A percentile compares a stretch with the other conserved stretches of the same genome.
Evolutionary conservation across 2,888 invertebrate species (phyloP).

Genomic region (Dusona sp.): DNA sequence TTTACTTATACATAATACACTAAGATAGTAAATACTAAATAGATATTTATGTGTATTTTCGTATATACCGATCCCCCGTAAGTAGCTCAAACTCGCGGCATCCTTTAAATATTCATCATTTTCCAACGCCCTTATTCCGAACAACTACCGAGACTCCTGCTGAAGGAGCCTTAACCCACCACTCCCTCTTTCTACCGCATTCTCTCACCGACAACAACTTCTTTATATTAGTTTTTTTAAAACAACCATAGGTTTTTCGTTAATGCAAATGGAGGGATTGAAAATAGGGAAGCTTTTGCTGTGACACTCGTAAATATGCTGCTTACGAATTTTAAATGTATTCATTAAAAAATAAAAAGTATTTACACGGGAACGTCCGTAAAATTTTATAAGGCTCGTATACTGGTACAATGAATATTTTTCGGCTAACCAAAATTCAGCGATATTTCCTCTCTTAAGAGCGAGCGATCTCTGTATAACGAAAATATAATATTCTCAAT

Average conservation of each 20-base stretch:
- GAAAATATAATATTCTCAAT: conserved; percentile 64
- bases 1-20: conserved; percentile 61
- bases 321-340: no score
- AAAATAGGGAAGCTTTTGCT: background rate
- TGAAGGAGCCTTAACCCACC: background rate
- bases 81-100: conserved; percentile 45
- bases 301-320: background rate
- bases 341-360: background rate
- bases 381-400: background rate
- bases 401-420: conserved; percentile 18
- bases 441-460: conserved; percentile 36
- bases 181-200: background rate
- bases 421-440: conserved; percentile 26
- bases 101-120: conserved; percentile 81
- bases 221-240: background rate
- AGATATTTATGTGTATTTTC: conserved; percentile 48
- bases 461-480: conserved; percentile 53
- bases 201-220: background rate
- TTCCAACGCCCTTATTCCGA: conserved; percentile 73
- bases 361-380: background rate
- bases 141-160: background rate
- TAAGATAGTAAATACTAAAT: conserved; percentile 15
- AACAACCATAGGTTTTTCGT: background rate
- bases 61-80: conserved; percentile 38
- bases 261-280: background rate